Conservation (phyloP, 2,888 invertebrate genomes). For the Cenopis cana region DNA sequence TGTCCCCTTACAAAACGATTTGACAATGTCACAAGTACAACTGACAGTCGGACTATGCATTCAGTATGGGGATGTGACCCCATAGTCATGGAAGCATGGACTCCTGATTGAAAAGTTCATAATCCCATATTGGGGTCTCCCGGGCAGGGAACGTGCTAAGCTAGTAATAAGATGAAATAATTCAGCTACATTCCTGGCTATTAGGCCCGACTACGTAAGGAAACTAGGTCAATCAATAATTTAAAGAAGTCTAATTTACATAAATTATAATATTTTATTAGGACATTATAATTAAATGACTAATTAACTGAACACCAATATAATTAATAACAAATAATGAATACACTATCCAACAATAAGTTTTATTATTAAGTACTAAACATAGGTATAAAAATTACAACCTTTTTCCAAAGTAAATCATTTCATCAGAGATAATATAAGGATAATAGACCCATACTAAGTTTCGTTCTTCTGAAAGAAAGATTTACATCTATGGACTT, state of each 20-base stretch:
- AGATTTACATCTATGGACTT: too few species aligned
- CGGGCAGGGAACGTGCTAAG: too few species aligned
- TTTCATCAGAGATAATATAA: neutral
- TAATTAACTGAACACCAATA: neutral
- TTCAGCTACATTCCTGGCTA: neutral
- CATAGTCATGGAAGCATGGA: too few species aligned
- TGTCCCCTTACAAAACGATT: too few species aligned
- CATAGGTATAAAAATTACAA: constrained; percentile 1
- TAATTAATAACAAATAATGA: constrained; percentile 9
- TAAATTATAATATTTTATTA: neutral
- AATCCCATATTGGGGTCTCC: too few species aligned
- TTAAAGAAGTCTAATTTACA: neutral
- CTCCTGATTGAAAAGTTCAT: too few species aligned
- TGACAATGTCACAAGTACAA: too few species aligned
- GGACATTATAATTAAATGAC: constrained; percentile 13
- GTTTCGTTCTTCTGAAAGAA: too few species aligned
- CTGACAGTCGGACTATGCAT: too few species aligned
- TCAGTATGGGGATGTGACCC: too few species aligned
- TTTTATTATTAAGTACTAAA: constrained; percentile 22
- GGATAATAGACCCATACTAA: too few species aligned
- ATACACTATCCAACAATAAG: neutral
- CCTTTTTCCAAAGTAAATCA: neutral
- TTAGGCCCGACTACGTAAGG: neutral
- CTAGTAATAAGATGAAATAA: neutral
- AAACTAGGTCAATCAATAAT: neutral